phyloP scores from a whole-genome alignment of 2,113 vertebrate genomes.

The Arvicanthis niloticus region DNA sequence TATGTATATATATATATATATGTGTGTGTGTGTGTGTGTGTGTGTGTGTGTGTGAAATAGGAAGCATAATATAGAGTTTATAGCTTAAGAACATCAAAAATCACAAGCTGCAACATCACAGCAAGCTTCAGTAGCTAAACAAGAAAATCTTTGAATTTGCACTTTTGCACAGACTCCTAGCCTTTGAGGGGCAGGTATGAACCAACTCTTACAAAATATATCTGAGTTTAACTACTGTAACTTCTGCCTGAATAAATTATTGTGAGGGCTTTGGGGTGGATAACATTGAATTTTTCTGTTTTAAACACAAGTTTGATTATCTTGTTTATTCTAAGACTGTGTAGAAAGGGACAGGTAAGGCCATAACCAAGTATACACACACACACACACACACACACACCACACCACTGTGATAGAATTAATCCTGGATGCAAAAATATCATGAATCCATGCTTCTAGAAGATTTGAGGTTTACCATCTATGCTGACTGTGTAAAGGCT shows the following conservation, averaged over 20 bases:
- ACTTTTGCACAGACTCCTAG: background rate
- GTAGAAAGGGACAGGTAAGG: conserved; percentile 36
- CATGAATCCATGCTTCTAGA: background rate
- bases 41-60: background rate
- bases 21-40: too few species aligned
- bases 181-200: background rate
- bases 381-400: background rate
- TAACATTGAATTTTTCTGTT: conserved; percentile 60
- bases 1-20: background rate
- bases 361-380: background rate
- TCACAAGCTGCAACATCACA: conserved; percentile 49
- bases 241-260: conserved; percentile 51
- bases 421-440: background rate
- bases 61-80: conserved; percentile 21
- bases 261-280: conserved; percentile 16
- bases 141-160: conserved; percentile 59
- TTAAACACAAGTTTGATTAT: conserved; percentile 62
- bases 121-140: conserved; percentile 60
- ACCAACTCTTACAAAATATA: conserved; percentile 17
- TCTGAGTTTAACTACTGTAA: conserved; percentile 38
- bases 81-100: conserved; percentile 54
- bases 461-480: background rate
- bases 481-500: background rate
- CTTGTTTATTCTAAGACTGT: conserved; percentile 54
- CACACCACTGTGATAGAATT: background rate